Base-by-base conservation (phyloP, 1,140 invertebrate species). In the Hetaerina americana region DNA sequence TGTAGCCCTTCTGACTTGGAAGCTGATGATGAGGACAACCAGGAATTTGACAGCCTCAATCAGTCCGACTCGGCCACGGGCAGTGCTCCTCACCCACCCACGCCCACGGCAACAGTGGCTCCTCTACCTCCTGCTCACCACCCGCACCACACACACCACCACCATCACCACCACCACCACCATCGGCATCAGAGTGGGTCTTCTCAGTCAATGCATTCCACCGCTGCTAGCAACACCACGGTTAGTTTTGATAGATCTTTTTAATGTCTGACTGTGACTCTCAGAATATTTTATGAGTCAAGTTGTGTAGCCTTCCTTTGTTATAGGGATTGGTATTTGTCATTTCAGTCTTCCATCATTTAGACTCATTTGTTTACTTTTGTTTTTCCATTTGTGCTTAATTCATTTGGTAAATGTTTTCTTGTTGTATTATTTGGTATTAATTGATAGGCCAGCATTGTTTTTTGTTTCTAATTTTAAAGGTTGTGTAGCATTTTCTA, bases 1-100 rank as follows among this genome's bases (percentile, higher is more conserved):
- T 77, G 73, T 75, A 81, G 85, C 78, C 85, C 85, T 67, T 87
- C 86, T 72, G 87, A 88, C 78, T 78, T 88, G 29, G 87, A 88
- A 74, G 87, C 87, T 28, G 87, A 88, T 76, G 82, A 88, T 73
- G 87, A 88, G 76, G 87, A 87, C 76, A 85, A 86, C 77, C 71
- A 74, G 69, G 71, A 71, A 26, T 72, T 75, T 74, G 75, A 73
- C 70, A 80, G 79, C 57, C 72, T 81, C 26, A 81, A 81, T 75
- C 82, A 81, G 66, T 82, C 78, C 24, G 81, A 82, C 49, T 77
- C 76, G 12, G 75, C 76, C 26, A 72, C 73, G 1, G 76, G 76
- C 73, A 77, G 80, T 70, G 74, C 78, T 6, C 77, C 78, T 74
- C 77, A 79, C 69, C 77, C 75, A 5, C 77, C 77, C 27, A 77